Evolutionary conservation across 1,140 invertebrate genomes (phyloP).

Genomic region (Drosophila melanica): DNA sequence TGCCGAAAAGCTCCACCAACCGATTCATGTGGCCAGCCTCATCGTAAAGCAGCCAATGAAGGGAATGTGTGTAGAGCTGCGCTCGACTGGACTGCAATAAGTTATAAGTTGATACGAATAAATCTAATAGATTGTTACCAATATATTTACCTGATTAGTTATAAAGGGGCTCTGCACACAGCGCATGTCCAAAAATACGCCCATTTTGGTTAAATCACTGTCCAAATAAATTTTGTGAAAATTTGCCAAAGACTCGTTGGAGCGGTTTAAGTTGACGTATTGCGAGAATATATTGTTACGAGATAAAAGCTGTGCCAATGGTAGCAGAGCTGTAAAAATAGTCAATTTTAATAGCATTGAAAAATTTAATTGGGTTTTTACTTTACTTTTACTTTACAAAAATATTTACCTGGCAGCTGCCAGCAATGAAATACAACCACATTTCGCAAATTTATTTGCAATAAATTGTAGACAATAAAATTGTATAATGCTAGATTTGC

Average conservation of each 20-base stretch:
- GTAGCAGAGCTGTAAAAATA: slow-evolving; percentile 29
- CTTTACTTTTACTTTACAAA: too few species aligned
- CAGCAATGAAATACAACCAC: slow-evolving; percentile 73
- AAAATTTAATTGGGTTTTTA: neutral
- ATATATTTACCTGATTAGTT: slow-evolving; percentile 52
- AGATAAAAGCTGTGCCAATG: slow-evolving; percentile 43
- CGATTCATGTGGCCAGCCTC: slow-evolving; percentile 39
- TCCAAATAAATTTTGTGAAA: slow-evolving; percentile 58
- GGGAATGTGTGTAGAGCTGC: slow-evolving; percentile 55
- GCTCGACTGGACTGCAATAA: slow-evolving; percentile 50
- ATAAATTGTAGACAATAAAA: slow-evolving; percentile 68
- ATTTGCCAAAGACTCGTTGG: slow-evolving; percentile 22
- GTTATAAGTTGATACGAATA: neutral
- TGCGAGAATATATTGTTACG: slow-evolving; percentile 56
- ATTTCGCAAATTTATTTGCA: slow-evolving; percentile 55
- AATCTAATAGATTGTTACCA: neutral
- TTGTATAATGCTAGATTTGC: slow-evolving; percentile 35
- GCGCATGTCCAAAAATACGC: slow-evolving; percentile 64
- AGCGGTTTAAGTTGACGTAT: slow-evolving; percentile 54
- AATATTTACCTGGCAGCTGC: slow-evolving; percentile 41
- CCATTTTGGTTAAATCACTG: slow-evolving; percentile 50
- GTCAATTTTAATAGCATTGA: neutral
- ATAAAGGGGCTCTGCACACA: slow-evolving; percentile 46
- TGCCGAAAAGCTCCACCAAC: slow-evolving; percentile 38
- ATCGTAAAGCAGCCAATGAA: slow-evolving; percentile 73